Evolutionary conservation across 2,113 vertebrate genomes (phyloP), one percentile per base, ranked within the genome.

Genomic region (Dolichallabes microphthalmus): DNA sequence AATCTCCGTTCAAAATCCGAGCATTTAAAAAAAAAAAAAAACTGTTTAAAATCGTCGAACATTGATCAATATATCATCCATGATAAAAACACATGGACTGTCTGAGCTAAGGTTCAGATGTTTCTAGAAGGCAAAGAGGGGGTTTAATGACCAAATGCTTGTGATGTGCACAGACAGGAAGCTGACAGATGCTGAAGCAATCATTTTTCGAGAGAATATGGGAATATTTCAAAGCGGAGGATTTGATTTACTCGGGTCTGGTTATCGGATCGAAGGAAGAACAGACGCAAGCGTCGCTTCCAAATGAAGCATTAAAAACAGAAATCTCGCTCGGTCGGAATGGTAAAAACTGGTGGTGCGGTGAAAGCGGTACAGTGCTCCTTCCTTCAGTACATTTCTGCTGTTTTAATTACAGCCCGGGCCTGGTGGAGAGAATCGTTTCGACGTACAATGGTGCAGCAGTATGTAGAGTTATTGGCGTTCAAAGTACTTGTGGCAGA

Each of bases 211-310:
- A 45, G 83, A 52, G 83, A 87, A 87, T 88, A 88, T 86, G 68
- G 53, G 55, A 90, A 87, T 88, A 88, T 88, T 88, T 81, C 60
- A 87, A 60, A 83, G 84, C 88, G 85, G 60, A 85, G 83, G 87
- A 89, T 91, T 91, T 90, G 86, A 93, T 93, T 92, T 87, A 80
- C 80, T 64, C 58, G 71, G 50, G 88, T 82, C 88, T 82, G 87
- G 55, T 87, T 88, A 78, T 89, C 89, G 84, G 91, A 91, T 86
- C 20, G 74, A 69, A 57, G 71, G 78, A 78, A 69, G 68, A 83
- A 85, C 52, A 58, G 55, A 66, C 79, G 77, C 52, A 87, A 55
- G 66, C 22, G 45, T 86, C 74, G 78, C 20, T 73, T 88, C n/a
- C 13, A 63, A 88, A 88, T 87, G 74, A 80, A 81, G 76, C 17